A percentile compares a stretch with the other conserved stretches of the same genome.
Conservation (phyloP, 2,797 vertebrate species). For the Cyprinodon diabolis region DNA sequence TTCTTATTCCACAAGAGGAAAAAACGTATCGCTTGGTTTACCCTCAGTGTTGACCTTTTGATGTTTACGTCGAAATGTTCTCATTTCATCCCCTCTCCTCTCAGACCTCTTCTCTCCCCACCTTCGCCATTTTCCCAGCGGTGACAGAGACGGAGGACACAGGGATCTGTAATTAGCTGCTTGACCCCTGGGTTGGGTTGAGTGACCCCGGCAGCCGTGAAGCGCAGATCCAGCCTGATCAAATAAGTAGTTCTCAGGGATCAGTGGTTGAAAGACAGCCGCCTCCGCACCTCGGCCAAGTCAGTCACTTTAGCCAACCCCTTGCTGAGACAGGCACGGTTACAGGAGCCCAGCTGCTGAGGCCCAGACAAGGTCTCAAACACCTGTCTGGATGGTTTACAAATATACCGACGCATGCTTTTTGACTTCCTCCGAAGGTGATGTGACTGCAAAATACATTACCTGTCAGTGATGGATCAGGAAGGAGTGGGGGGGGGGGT, state of each 20-base stretch:
- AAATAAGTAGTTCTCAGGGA: slow-evolving; percentile 89
- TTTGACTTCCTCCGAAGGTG: slow-evolving; percentile 47
- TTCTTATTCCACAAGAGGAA: slow-evolving; percentile 31
- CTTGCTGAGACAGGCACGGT: slow-evolving; percentile 75
- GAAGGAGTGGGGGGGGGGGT: slow-evolving; percentile 70
- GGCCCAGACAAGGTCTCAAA: slow-evolving; percentile 54
- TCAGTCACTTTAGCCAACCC: slow-evolving; percentile 61
- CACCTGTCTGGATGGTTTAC: slow-evolving; percentile 58
- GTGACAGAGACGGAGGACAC: slow-evolving; percentile 73
- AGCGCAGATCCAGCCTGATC: slow-evolving; percentile 84
- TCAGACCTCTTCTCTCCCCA: slow-evolving; percentile 35
- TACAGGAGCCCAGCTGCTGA: slow-evolving; percentile 86
- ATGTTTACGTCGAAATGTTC: slow-evolving; percentile 62
- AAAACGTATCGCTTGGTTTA: slow-evolving; percentile 40
- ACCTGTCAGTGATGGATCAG: slow-evolving; percentile 55
- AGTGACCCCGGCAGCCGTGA: slow-evolving; percentile 83
- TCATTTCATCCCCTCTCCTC: slow-evolving; percentile 18
- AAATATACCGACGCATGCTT: slow-evolving; percentile 58
- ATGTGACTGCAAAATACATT: slow-evolving; percentile 52
- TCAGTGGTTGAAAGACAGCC: slow-evolving; percentile 90
- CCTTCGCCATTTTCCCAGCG: slow-evolving; percentile 69
- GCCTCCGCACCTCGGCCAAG: slow-evolving; percentile 67
- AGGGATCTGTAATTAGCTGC: slow-evolving; percentile 83
- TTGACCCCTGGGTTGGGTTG: slow-evolving; percentile 81
- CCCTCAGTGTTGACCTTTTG: slow-evolving; percentile 63